Conservation (phyloP, 2,113 vertebrate species). For the Macrotis lagotis region DNA sequence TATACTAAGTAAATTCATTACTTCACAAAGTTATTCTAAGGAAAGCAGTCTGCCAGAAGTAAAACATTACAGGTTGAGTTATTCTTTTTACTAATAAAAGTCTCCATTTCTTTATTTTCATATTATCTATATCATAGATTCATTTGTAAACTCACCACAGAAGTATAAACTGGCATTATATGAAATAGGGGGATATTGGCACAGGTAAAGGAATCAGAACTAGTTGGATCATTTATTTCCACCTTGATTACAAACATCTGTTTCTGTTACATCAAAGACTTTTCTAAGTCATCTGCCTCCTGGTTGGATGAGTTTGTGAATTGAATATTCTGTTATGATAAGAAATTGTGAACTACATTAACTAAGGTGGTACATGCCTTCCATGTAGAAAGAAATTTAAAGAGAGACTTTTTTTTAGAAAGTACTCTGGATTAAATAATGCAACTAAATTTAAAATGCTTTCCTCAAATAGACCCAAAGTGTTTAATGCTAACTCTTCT, state of each 20-base stretch:
- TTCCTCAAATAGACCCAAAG: background rate
- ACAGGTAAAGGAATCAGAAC: background rate
- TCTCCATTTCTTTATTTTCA: background rate
- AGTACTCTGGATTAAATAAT: background rate
- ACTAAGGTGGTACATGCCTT: background rate
- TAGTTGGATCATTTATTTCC: background rate
- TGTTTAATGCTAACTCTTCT: slow-evolving; percentile 13
- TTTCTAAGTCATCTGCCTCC: slow-evolving; percentile 19
- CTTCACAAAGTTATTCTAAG: background rate
- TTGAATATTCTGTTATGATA: background rate
- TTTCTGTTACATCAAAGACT: slow-evolving; percentile 13
- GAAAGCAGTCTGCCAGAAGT: background rate
- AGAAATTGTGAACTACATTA: background rate
- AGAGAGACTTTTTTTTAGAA: background rate
- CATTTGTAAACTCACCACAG: background rate
- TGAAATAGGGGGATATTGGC: background rate
- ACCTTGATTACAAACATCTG: slow-evolving; percentile 35
- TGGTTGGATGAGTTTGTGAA: background rate
- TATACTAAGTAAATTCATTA: background rate
- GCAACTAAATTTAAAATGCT: background rate
- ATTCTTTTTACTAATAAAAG: background rate
- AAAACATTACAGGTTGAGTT: background rate
- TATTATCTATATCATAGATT: background rate
- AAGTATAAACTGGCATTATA: background rate
- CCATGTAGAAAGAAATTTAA: background rate